phyloP scores from a whole-genome alignment of 2,888 invertebrate genomes.

The Rhamphomyia laevipes region DNA sequence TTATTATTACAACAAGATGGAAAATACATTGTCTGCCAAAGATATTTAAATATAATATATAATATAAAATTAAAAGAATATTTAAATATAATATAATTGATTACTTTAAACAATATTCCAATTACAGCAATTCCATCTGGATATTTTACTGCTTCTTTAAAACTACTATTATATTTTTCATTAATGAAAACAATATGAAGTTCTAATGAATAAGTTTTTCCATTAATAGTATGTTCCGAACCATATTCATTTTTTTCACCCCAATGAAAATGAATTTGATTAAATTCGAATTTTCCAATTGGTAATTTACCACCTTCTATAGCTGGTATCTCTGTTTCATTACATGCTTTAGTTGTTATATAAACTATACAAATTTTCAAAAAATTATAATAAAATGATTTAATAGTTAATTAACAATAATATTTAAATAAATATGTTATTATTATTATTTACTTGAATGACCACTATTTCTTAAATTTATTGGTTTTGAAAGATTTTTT shows the following conservation, averaged over 20 bases:
- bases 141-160: conserved; percentile 40
- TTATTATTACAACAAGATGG: conserved; percentile 35
- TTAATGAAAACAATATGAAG: conserved; percentile 56
- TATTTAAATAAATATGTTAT: no score
- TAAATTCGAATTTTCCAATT: conserved; percentile 22
- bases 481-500: conserved; percentile 45
- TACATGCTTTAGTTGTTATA: conserved; percentile 18
- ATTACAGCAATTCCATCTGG: conserved; percentile 44
- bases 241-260: conserved; percentile 53
- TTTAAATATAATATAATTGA: neutral
- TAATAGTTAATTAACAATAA: no score
- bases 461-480: conserved; percentile 54
- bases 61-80: neutral
- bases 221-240: conserved; percentile 37
- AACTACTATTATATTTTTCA: conserved; percentile 41
- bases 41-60: conserved; percentile 8
- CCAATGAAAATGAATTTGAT: conserved; percentile 53
- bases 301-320: conserved; percentile 23
- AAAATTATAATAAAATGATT: neutral
- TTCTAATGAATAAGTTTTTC: conserved; percentile 46
- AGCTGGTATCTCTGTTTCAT: conserved; percentile 22
- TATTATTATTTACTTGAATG: conserved; percentile 40
- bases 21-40: conserved; percentile 39
- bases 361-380: conserved; percentile 14
- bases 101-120: conserved; percentile 46